Percentiles rank a stretch among this genome's conserved stretches.
phyloP scores from a whole-genome alignment of 2,888 invertebrate genomes.

The Zeuzera pyrina region DNA sequence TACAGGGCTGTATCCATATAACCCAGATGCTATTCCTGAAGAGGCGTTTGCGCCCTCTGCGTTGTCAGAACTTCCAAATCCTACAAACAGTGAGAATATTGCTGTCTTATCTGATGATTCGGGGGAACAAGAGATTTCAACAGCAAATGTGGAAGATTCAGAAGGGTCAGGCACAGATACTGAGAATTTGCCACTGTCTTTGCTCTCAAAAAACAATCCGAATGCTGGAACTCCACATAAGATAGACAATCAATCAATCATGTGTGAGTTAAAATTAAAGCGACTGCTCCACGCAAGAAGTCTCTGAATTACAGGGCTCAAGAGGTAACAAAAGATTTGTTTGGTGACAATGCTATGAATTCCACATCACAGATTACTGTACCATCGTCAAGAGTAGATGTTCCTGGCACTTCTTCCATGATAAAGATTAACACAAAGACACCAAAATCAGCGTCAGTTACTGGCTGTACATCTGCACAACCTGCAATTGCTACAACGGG shows the following conservation, averaged over 20 bases:
- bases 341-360: background rate
- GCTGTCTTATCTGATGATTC: slow-evolving; percentile 8
- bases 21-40: slow-evolving; percentile 14
- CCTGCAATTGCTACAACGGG: slow-evolving; percentile 11
- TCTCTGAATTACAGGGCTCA: background rate
- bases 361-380: slow-evolving; percentile 9
- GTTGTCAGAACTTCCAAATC: slow-evolving; percentile 11
- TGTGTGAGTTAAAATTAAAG: slow-evolving; percentile 17
- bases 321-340: background rate
- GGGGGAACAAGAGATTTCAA: slow-evolving; percentile 11
- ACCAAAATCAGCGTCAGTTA: slow-evolving; percentile 12
- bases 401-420: slow-evolving; percentile 16
- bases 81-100: slow-evolving; percentile 13
- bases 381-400: slow-evolving; percentile 15
- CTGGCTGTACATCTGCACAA: no score
- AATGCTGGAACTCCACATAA: slow-evolving; percentile 15
- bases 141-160: slow-evolving; percentile 11
- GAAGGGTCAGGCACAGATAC: slow-evolving; percentile 14
- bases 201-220: slow-evolving; percentile 15
- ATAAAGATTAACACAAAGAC: slow-evolving; percentile 14
- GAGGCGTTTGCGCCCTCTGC: slow-evolving; percentile 15
- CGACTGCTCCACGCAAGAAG: background rate
- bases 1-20: slow-evolving; percentile 14
- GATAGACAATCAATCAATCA: slow-evolving; percentile 11
- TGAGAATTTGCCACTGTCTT: slow-evolving; percentile 16